phyloP scores from a whole-genome alignment of 2,113 vertebrate genomes.

The Spea multiplicata region DNA sequence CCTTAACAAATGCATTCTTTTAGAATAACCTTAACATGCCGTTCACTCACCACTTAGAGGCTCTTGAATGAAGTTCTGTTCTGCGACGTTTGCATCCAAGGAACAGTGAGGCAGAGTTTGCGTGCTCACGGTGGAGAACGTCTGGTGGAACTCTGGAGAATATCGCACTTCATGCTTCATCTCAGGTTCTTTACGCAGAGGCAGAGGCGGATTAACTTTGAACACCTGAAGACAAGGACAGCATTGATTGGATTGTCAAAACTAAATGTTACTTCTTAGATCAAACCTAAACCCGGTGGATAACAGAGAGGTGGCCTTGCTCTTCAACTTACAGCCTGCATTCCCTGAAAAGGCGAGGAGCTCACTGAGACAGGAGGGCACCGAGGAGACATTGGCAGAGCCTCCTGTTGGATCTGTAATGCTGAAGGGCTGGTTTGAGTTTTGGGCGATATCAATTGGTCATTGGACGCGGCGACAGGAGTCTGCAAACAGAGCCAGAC shows the following conservation, averaged over 20 bases:
- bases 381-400: constrained; percentile 72
- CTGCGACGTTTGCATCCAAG: constrained; percentile 60
- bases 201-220: constrained; percentile 73
- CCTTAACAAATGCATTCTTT: not conserved
- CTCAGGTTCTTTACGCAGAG: constrained; percentile 73
- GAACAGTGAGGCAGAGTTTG: constrained; percentile 87
- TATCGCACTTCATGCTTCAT: constrained; percentile 70
- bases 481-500: constrained; percentile 60
- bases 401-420: constrained; percentile 57
- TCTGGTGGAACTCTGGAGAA: constrained; percentile 66
- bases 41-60: constrained; percentile 65
- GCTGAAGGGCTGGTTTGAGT: constrained; percentile 58
- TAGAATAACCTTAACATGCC: not conserved
- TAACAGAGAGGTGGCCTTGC: no score
- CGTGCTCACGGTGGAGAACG: constrained; percentile 80
- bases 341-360: constrained; percentile 74
- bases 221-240: constrained; percentile 72
- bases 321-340: constrained; percentile 77
- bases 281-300: no score
- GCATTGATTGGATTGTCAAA: not conserved
- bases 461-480: constrained; percentile 57
- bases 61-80: constrained; percentile 72
- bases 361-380: constrained; percentile 62
- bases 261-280: no score
- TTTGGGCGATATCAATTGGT: constrained; percentile 56